A percentile compares a stretch with the other conserved stretches of the same genome.
These are phyloP conservation scores for Empis livida DNA, from an alignment of 2,888 invertebrate genomes.

Conservation along the genomic window DNA sequence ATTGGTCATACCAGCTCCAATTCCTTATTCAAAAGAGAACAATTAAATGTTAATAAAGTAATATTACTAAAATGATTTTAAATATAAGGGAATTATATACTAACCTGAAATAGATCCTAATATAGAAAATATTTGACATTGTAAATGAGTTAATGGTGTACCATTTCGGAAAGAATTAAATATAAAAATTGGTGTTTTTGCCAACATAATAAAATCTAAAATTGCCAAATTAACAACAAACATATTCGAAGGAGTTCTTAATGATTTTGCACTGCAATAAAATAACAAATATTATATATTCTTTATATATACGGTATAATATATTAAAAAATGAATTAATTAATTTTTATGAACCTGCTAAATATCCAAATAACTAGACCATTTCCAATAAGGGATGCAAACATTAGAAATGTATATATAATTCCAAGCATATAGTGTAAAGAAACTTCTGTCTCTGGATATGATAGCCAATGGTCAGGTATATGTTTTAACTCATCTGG, in stretches of 20 bases:
- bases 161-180: constrained; percentile 64
- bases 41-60: too few species aligned
- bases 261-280: constrained; percentile 14
- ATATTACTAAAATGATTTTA: too few species aligned
- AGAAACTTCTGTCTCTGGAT: constrained; percentile 63
- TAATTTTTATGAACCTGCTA: neutral
- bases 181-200: constrained; percentile 66
- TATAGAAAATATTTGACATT: constrained; percentile 59
- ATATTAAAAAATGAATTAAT: neutral
- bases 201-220: constrained; percentile 71
- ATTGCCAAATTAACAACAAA: constrained; percentile 66
- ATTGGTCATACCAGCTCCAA: constrained; percentile 62
- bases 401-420: constrained; percentile 60
- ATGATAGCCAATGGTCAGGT: constrained; percentile 67
- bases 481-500: constrained; percentile 61
- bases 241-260: constrained; percentile 53
- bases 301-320: neutral
- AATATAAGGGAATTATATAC: too few species aligned
- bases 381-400: constrained; percentile 61
- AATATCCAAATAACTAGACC: constrained; percentile 63
- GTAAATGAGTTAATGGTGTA: constrained; percentile 52
- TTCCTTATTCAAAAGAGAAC: constrained; percentile 28
- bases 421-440: constrained; percentile 66
- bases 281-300: neutral
- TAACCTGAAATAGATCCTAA: constrained; percentile 53